These are phyloP conservation scores for Lamellibrachia luymesi DNA, from an alignment of 1,140 invertebrate species.

Conservation along the genomic window DNA sequence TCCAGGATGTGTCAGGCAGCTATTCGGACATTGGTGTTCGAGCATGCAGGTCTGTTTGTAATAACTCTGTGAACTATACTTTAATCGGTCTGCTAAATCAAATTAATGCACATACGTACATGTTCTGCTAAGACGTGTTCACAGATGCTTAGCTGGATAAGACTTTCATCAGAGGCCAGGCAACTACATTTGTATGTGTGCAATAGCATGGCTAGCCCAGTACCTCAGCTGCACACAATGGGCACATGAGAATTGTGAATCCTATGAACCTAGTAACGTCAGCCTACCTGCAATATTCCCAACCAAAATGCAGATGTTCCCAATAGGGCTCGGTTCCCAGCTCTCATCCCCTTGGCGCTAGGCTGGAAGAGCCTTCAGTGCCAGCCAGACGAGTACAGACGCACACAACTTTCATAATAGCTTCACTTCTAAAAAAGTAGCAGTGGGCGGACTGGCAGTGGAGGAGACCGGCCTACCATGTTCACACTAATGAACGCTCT, in stretches of 20 bases:
- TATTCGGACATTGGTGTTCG: neutral
- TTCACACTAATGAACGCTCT: neutral
- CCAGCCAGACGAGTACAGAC: neutral
- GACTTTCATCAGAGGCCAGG: neutral
- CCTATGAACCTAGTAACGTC: neutral
- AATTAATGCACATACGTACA: neutral
- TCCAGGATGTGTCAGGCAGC: neutral
- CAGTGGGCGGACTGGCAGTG: neutral
- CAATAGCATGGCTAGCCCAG: neutral
- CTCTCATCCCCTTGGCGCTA: neutral
- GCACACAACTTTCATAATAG: neutral
- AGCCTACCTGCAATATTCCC: neutral
- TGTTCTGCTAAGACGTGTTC: neutral
- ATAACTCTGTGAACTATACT: neutral
- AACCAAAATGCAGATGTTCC: neutral
- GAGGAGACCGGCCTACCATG: neutral
- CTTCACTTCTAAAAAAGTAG: neutral
- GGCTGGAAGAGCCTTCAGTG: neutral
- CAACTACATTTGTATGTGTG: neutral
- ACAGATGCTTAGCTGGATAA: neutral
- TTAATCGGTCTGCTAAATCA: neutral
- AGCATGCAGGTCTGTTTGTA: neutral
- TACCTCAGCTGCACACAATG: neutral
- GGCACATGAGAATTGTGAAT: neutral
- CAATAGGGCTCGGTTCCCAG: neutral